Percentiles rank a stretch among this genome's conserved stretches.
phyloP scores from a whole-genome alignment of 1,140 invertebrate genomes.

The Bombus breviceps region DNA sequence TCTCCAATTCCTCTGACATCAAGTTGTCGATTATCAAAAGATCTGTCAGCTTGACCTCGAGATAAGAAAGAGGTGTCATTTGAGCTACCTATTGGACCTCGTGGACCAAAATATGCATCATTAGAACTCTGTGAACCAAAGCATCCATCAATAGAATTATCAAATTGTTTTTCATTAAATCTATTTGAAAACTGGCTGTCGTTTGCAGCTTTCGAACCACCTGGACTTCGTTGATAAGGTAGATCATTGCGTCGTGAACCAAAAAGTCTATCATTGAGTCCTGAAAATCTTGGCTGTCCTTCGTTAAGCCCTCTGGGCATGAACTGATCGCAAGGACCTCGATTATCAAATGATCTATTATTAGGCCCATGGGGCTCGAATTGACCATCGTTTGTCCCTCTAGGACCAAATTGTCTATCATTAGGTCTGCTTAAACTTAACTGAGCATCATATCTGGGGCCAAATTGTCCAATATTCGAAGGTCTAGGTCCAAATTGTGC shows the following conservation, averaged over 20 bases:
- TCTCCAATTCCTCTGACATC: constrained; percentile 22
- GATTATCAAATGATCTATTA: constrained; percentile 41
- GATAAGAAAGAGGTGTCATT: constrained; percentile 15
- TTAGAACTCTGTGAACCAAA: background rate
- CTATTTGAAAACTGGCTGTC: constrained; percentile 18
- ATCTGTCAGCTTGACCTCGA: constrained; percentile 16
- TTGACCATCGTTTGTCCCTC: constrained; percentile 46
- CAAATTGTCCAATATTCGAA: constrained; percentile 39
- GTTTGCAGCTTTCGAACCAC: constrained; percentile 10
- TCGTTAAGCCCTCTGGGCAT: constrained; percentile 35
- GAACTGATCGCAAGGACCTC: constrained; percentile 18
- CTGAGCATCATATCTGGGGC: constrained; percentile 12
- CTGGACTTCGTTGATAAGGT: constrained; percentile 33
- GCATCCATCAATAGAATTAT: constrained; percentile 17
- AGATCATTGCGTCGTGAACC: constrained; percentile 46
- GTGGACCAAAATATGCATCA: constrained; percentile 27
- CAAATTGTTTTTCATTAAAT: constrained; percentile 45
- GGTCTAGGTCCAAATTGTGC: constrained; percentile 40
- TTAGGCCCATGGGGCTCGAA: constrained; percentile 35
- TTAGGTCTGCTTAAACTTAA: constrained; percentile 32
- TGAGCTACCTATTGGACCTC: background rate
- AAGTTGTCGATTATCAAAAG: background rate
- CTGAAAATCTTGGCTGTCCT: constrained; percentile 28
- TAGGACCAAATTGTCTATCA: constrained; percentile 53
- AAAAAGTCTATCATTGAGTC: constrained; percentile 47